Evolutionary conservation across 2,113 vertebrate species (phyloP).

Genomic region (Corythornis cristatus): DNA sequence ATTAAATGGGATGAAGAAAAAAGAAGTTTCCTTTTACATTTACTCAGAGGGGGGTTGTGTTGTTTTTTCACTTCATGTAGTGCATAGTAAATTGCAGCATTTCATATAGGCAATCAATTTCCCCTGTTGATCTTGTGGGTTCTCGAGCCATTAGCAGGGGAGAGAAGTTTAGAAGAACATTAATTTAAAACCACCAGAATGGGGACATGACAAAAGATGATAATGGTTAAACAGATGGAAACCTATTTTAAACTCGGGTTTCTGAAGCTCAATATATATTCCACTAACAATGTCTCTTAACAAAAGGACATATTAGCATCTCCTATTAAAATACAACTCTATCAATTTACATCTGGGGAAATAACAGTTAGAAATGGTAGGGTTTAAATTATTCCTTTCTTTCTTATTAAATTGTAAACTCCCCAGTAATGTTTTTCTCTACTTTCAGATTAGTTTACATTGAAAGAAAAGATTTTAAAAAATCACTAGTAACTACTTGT

Average conservation of each 20-base stretch:
- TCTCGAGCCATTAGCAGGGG: not conserved
- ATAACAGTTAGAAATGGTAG: not conserved
- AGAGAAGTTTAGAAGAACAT: not conserved
- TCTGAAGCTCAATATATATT: not conserved
- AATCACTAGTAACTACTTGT: not conserved
- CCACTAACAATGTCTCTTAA: not conserved
- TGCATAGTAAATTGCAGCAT: not conserved
- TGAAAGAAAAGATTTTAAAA: not conserved
- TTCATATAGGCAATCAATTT: not conserved
- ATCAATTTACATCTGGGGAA: not conserved
- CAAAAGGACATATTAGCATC: not conserved
- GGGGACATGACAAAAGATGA: not conserved
- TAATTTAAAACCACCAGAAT: not conserved
- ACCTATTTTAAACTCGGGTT: not conserved
- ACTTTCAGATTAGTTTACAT: not conserved
- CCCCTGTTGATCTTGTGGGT: not conserved
- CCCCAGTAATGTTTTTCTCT: not conserved
- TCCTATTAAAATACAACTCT: not conserved
- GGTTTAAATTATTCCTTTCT: accelerated
- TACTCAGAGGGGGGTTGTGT: not conserved
- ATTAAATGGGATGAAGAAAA: not conserved
- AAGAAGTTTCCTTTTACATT: not conserved
- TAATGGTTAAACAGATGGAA: not conserved
- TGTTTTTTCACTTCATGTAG: not conserved
- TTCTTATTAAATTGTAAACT: not conserved